Evolutionary conservation across 2,113 vertebrate genomes (phyloP), one percentile per base, ranked within the genome.

Genomic region (Cyprinodon tularosa): DNA sequence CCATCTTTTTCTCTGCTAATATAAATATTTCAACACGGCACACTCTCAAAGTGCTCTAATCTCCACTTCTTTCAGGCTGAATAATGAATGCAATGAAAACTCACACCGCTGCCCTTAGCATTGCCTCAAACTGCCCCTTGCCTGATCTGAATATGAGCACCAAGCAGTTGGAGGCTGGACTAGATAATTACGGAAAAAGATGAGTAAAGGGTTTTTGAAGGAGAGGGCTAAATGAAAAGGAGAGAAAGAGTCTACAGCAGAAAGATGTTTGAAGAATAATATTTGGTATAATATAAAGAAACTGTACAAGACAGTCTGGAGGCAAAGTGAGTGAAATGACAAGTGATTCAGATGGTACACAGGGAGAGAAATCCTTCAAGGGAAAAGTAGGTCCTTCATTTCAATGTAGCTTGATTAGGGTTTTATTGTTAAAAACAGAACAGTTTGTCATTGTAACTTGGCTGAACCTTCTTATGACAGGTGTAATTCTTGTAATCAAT

Each of bases 31-130:
- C n/a, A 92, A 66, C 65, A 9, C 37, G 0, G 15, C 77, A 72
- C 61, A 71, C 80, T 83, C 82, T 74, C 76, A 76, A 62, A 78
- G 72, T 72, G 83, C 86, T 80, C 80, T 85, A 87, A 91, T 89
- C 81, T 84, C 73, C 81, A 82, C 75, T 78, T 80, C 84, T 87
- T 77, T 69, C 68, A 73, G 81, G 78, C 42, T 86, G 84, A 90
- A 90, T 90, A 89, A 88, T 85, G 68, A 84, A 91, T 89, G 87
- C 80, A 85, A 83, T 82, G 74, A 87, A 90, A 91, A 88, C 78
- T 79, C 83, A 86, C 78, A 81, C 72, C 53, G 67, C 80, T 82
- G 57, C 70, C 74, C 80, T 77, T 76, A 68, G 48, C 45, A 39
- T 74, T 66, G 70, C 82, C 86, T 82, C 62, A 63, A 80, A 77